Conservation (phyloP, 2,888 invertebrate species). For the Cephus sareptanus region DNA sequence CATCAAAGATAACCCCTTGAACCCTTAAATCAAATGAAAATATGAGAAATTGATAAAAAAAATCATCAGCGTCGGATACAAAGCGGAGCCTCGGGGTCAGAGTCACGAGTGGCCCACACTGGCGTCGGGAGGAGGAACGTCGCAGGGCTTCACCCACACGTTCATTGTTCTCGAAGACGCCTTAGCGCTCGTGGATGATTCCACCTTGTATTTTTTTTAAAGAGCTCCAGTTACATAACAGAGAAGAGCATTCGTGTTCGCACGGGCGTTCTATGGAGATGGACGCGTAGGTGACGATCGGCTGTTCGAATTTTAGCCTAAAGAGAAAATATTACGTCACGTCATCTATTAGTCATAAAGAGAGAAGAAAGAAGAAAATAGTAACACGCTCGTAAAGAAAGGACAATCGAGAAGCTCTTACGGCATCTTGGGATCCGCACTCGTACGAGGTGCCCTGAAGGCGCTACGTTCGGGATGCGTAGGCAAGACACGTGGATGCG, state of each 20-base stretch:
- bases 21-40: too few relatives aligned
- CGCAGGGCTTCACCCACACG: background rate
- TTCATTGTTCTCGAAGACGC: slow-evolving; percentile 4
- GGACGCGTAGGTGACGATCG: background rate
- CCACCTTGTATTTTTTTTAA: background rate
- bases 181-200: background rate
- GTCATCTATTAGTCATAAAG: background rate
- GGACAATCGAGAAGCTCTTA: background rate
- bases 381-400: accelerated
- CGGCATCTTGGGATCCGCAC: background rate
- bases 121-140: background rate
- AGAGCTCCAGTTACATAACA: slow-evolving; percentile 5
- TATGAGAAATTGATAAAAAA: too few relatives aligned
- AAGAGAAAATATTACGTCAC: background rate
- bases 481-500: background rate
- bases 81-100: background rate
- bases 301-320: background rate
- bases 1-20: background rate
- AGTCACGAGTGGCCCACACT: too few relatives aligned
- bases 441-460: background rate
- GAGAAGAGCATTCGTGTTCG: background rate
- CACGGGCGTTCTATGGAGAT: background rate
- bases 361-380: background rate
- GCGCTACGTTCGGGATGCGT: background rate
- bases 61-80: background rate